These are phyloP conservation scores for Prenolepis imparis DNA, from an alignment of 2,888 invertebrate species.

Conservation along the genomic window DNA sequence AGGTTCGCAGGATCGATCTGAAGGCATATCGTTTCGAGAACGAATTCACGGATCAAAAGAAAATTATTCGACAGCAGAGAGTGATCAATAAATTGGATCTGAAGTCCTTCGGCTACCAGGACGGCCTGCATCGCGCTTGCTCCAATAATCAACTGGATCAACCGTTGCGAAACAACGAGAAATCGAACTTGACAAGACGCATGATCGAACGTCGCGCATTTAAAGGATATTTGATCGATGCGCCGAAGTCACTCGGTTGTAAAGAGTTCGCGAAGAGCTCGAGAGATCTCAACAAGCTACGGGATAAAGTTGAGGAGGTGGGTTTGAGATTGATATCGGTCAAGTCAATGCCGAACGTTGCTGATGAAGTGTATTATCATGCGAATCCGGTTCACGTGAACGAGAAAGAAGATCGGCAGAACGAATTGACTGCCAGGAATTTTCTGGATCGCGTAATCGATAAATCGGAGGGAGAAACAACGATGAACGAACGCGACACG, in stretches of 20 bases:
- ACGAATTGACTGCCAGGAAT: slow-evolving; percentile 53
- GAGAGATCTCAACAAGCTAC: slow-evolving; percentile 69
- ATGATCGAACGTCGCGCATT: background rate
- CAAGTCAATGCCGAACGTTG: slow-evolving; percentile 82
- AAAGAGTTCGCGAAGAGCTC: slow-evolving; percentile 74
- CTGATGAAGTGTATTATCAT: slow-evolving; percentile 70
- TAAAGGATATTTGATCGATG: slow-evolving; percentile 24
- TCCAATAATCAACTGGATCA: slow-evolving; percentile 78
- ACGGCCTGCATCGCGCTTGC: slow-evolving; percentile 79
- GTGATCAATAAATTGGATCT: slow-evolving; percentile 81
- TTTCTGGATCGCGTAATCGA: slow-evolving; percentile 28
- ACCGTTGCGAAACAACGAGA: slow-evolving; percentile 50
- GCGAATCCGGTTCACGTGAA: slow-evolving; percentile 52
- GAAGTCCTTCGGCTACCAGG: slow-evolving; percentile 80
- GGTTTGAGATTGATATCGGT: slow-evolving; percentile 75
- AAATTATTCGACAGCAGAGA: slow-evolving; percentile 69
- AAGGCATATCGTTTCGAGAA: slow-evolving; percentile 82
- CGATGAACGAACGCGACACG: background rate
- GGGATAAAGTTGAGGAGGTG: slow-evolving; percentile 40
- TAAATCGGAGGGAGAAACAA: slow-evolving; percentile 15
- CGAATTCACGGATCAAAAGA: slow-evolving; percentile 71
- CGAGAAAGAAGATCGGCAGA: slow-evolving; percentile 3
- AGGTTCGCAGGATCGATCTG: slow-evolving; percentile 80
- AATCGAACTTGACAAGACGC: slow-evolving; percentile 75
- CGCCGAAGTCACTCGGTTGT: slow-evolving; percentile 64